phyloP scores from a whole-genome alignment of 2,797 vertebrate species.

The Bothrops alternatus region DNA sequence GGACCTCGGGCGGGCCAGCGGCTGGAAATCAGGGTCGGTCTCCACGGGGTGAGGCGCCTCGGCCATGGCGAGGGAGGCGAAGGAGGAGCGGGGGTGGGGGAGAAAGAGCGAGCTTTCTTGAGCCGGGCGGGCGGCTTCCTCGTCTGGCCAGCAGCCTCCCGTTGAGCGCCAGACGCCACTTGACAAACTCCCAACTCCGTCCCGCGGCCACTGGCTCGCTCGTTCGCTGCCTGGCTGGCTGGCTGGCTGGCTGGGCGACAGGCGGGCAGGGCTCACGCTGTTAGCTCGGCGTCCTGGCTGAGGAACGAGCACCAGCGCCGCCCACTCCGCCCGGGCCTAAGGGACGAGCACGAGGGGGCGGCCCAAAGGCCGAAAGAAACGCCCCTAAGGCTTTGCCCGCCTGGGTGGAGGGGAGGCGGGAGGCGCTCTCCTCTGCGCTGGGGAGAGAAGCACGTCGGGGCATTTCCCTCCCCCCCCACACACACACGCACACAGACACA shows the following conservation, averaged over 20 bases:
- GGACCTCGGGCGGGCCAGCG: conserved; percentile 89
- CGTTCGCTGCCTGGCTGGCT: conserved; percentile 17
- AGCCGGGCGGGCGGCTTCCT: background rate
- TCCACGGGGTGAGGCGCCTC: conserved; percentile 81
- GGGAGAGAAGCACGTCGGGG: background rate
- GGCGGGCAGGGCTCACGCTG: background rate
- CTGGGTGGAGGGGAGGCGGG: conserved; percentile 7
- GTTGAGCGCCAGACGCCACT: background rate
- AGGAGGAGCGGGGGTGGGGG: background rate
- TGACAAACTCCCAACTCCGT: background rate
- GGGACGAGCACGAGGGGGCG: background rate
- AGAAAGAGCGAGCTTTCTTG: conserved; percentile 22
- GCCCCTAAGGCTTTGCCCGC: background rate
- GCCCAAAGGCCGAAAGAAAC: conserved; percentile 9
- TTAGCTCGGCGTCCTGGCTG: background rate
- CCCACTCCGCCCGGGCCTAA: conserved; percentile 28
- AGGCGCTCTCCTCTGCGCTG: background rate
- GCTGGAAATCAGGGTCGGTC: conserved; percentile 96
- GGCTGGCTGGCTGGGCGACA: conserved; percentile 25
- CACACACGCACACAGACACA: too few relatives aligned
- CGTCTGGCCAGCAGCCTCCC: conserved; percentile 11
- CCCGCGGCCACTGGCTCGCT: background rate
- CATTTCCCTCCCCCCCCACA: background rate
- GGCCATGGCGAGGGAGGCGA: background rate
- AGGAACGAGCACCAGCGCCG: conserved; percentile 14